Percentiles rank a stretch among this genome's conserved stretches.
Evolutionary conservation across 2,888 invertebrate genomes (phyloP).

Genomic region (Melipona beecheii): DNA sequence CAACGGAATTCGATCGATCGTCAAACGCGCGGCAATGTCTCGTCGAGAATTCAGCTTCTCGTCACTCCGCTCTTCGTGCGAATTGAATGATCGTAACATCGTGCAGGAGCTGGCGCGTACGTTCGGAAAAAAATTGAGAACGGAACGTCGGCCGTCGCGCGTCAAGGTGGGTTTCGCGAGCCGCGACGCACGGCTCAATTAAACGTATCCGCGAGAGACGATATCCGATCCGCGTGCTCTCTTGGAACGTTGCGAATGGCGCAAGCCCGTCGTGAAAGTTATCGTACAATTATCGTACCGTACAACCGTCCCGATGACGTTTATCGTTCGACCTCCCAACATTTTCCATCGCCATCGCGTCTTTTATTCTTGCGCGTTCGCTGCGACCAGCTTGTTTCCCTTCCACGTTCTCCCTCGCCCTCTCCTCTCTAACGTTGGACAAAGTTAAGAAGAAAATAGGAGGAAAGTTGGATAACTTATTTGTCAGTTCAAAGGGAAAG

Average conservation of each 20-base stretch:
- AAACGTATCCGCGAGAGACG: slow-evolving; percentile 65
- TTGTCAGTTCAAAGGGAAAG: neutral
- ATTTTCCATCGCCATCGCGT: slow-evolving; percentile 55
- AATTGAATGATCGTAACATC: neutral
- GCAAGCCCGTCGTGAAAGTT: slow-evolving; percentile 63
- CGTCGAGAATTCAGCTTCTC: neutral
- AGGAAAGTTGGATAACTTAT: too few relatives aligned
- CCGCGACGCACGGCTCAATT: slow-evolving; percentile 60
- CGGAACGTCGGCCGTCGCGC: slow-evolving; percentile 10
- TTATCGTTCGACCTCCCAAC: slow-evolving; percentile 66
- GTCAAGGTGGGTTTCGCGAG: slow-evolving; percentile 26
- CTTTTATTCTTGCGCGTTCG: slow-evolving; percentile 25
- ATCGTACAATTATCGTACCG: slow-evolving; percentile 67
- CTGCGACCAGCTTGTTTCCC: slow-evolving; percentile 17
- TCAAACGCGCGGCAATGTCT: neutral
- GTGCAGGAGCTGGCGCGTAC: neutral
- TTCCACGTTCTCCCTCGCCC: neutral
- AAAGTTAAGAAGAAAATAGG: too few relatives aligned
- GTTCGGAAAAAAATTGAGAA: slow-evolving; percentile 22
- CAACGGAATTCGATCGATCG: neutral
- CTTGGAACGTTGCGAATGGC: slow-evolving; percentile 44
- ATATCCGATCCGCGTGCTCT: slow-evolving; percentile 46
- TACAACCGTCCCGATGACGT: slow-evolving; percentile 60
- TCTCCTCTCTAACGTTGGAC: too few relatives aligned
- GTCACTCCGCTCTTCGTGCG: neutral